A percentile compares a stretch with the other conserved stretches of the same genome.
Evolutionary conservation across 2,888 invertebrate species (phyloP).

Genomic region (Apotomis capreana): DNA sequence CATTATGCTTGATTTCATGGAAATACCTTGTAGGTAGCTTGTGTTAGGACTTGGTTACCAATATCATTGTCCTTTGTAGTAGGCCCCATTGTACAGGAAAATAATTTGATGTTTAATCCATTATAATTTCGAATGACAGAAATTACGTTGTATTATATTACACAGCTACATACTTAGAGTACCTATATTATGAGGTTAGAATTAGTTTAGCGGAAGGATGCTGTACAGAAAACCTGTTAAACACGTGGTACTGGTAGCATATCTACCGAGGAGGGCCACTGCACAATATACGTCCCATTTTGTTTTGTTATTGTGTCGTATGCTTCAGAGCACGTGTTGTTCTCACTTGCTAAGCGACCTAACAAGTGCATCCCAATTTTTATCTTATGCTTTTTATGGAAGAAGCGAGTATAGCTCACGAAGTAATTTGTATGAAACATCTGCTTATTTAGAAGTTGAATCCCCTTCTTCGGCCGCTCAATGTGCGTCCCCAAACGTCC

Average conservation of each 20-base stretch:
- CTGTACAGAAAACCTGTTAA: slow-evolving; percentile 69
- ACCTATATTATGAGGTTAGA: slow-evolving; percentile 1
- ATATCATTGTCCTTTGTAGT: slow-evolving; percentile 10
- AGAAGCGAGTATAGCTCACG: slow-evolving; percentile 24
- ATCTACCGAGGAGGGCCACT: slow-evolving; percentile 58
- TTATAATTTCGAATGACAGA: neutral
- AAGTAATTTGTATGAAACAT: slow-evolving; percentile 26
- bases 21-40: slow-evolving; percentile 25
- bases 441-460: slow-evolving; percentile 12
- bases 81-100: neutral
- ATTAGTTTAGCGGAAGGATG: slow-evolving; percentile 54
- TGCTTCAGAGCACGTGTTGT: slow-evolving; percentile 72
- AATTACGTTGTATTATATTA: slow-evolving; percentile 4
- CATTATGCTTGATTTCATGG: slow-evolving; percentile 33
- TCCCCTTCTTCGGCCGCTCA: slow-evolving; percentile 32
- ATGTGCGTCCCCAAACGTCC: slow-evolving; percentile 24
- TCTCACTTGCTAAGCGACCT: slow-evolving; percentile 59
- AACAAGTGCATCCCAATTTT: slow-evolving; percentile 51
- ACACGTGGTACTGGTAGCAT: slow-evolving; percentile 74
- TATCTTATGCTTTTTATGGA: slow-evolving; percentile 38
- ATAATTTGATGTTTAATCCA: slow-evolving; percentile 1
- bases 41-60: slow-evolving; percentile 4
- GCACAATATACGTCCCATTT: slow-evolving; percentile 70
- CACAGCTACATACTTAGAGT: neutral
- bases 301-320: slow-evolving; percentile 73